Evolutionary conservation across 2,797 vertebrate genomes (phyloP), one percentile per base, ranked within the genome.

Genomic region (Eurystomus glaucurus): DNA sequence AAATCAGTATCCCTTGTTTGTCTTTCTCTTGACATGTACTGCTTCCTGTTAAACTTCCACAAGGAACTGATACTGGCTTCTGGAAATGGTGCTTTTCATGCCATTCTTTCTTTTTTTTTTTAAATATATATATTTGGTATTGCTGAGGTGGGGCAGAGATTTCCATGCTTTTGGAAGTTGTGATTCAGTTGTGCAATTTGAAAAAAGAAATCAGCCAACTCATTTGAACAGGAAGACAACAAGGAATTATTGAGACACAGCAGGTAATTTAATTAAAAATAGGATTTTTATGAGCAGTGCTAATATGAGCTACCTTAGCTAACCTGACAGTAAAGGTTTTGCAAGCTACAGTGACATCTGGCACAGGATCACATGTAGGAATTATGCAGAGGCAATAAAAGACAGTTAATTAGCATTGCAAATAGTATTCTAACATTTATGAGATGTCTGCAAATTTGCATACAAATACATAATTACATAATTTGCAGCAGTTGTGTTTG

Each of bases 391-490:
- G 48, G 82, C 98, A 98, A 97, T 98, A 98, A 98, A 98, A 98
- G 87, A 41, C 95, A 97, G 96, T 98, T 98, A 97, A 98, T 98
- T 98, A 98, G 97, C 98, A 98, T 98, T 98, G 98, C 98, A 98
- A 98, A 98, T 98, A 96, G 95, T 95, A 97, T 98, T 98, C 96
- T 96, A 95, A 62, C 98, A 97, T 98, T 98, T 98, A 98, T 95
- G 97, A 98, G 97, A 97, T 97, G 97, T 97, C 97, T 98, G 88
- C 62, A 96, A 96, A 98, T 98, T 98, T 98, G 98, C 98, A 98
- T 98, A 97, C 85, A 97, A 97, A 98, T 98, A 98, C 37, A 79
- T 98, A 98, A 98, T 98, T 98, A 98, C 94, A 98, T 98, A 98
- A 98, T 98, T 98, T 98, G 97, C 98, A 98, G 98, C 98, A 98